phyloP scores from a whole-genome alignment of 2,888 invertebrate genomes.

The Stenoptilia bipunctidactyla region DNA sequence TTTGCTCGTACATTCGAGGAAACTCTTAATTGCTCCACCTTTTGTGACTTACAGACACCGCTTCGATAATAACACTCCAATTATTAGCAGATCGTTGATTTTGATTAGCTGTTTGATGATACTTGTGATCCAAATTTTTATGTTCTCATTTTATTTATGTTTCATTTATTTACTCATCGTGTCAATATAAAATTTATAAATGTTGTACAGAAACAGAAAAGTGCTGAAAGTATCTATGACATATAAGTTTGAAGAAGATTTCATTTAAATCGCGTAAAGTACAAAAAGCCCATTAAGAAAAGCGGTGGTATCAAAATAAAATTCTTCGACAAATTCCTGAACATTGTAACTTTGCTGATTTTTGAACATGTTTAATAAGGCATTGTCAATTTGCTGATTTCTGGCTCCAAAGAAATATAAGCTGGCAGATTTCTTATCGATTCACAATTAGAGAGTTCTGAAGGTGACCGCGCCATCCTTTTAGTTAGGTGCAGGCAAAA shows the following conservation, averaged over 20 bases:
- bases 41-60: slow-evolving; percentile 63
- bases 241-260: no score
- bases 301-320: no score
- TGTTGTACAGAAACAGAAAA: no score
- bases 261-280: no score
- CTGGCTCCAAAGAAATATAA: slow-evolving; percentile 17
- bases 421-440: slow-evolving; percentile 53
- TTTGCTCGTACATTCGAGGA: slow-evolving; percentile 61
- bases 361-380: slow-evolving; percentile 31
- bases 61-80: slow-evolving; percentile 58
- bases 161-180: no score
- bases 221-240: no score
- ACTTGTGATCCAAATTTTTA: slow-evolving; percentile 11
- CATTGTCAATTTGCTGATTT: slow-evolving; percentile 36
- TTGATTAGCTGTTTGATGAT: slow-evolving; percentile 46
- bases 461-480: slow-evolving; percentile 62
- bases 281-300: no score
- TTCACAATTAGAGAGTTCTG: slow-evolving; percentile 57
- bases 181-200: no score
- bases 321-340: no score
- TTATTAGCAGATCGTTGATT: slow-evolving; percentile 60
- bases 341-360: slow-evolving; percentile 8
- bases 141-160: not conserved
- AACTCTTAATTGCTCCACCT: slow-evolving; percentile 67
- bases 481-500: slow-evolving; percentile 33